Base-by-base conservation (phyloP, 2,888 invertebrate genomes). In the Myathropa florea region DNA sequence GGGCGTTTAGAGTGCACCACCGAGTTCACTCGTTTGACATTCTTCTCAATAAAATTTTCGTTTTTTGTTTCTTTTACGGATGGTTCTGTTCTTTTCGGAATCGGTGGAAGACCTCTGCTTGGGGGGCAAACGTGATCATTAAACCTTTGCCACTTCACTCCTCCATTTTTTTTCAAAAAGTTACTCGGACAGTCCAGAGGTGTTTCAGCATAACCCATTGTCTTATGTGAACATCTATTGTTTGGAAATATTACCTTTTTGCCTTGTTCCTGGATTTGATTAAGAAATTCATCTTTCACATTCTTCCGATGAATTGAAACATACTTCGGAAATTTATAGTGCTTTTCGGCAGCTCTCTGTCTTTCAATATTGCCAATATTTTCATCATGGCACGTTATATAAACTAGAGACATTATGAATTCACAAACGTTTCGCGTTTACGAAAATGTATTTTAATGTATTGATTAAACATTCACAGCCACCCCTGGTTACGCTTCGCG, bases 191-290 rank as follows among this genome's bases (percentile, higher is more conserved):
- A 92, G 67, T 94, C 93, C 0, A 95, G 88, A 0, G 94, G 94
- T 7, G 94, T 94, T 89, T 95, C 94, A 0, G 96, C 95, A 89
- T 94, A 94, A 0, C 96, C 96, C 94, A 96, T 95, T 0, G 95
- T 95, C 61, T 94, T 94, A 89, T 94, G 94, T 1, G 93, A 90
- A 88, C 94, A 93, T 89, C 93, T 94, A 36, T 91, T 90, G 83
- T 93, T 93, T 89, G 92, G 93, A 30, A 94, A 90, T 71, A 94
- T 93, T 57, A 93, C 91, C 75, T 93, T 92, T 36, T 91, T 91
- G 21, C 92, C 90, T 81, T 91, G 90, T 0, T 91, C 84, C 91
- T 89, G 93, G 91, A 91, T 94, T 92, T 88, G 89, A 57, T 90
- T 90, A 26, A 89, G 88, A 0, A 89, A 83, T 24, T 90, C 88